Conservation (phyloP, 92 coral and sea anemone genomes). For the Virgularia gustaviana region DNA sequence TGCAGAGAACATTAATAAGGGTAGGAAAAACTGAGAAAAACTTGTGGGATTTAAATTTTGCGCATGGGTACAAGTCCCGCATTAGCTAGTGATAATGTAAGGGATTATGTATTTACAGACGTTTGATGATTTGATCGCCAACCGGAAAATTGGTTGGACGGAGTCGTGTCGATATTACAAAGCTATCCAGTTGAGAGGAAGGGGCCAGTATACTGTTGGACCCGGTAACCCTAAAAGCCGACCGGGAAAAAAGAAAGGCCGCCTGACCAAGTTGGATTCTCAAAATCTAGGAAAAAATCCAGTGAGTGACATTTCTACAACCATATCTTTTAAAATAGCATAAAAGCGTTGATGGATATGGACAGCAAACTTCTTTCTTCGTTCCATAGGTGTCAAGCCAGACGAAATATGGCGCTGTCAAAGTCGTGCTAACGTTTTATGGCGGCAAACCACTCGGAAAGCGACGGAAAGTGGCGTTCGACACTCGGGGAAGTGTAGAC, state of each 20-base stretch:
- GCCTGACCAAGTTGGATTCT: too few relatives aligned
- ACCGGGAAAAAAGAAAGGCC: too few relatives aligned
- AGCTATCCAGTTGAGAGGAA: constrained; percentile 25
- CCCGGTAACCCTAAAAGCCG: too few relatives aligned
- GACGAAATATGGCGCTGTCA: constrained; percentile 33
- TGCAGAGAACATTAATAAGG: constrained; percentile 24
- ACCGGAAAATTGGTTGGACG: constrained; percentile 16
- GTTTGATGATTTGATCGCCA: constrained; percentile 10
- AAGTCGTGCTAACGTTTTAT: constrained; percentile 30
- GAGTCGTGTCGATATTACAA: constrained; percentile 22
- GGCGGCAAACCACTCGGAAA: constrained; percentile 31
- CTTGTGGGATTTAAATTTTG: neutral
- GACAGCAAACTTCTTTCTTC: too few relatives aligned
- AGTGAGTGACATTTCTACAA: too few relatives aligned
- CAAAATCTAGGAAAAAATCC: too few relatives aligned
- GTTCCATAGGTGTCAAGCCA: too few relatives aligned
- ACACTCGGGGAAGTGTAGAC: constrained; percentile 13
- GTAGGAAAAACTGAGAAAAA: neutral
- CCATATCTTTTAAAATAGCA: too few relatives aligned
- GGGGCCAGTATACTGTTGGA: too few relatives aligned
- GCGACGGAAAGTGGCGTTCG: constrained; percentile 19
- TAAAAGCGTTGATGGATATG: too few relatives aligned
- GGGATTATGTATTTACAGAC: neutral
- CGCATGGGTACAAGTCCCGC: neutral
- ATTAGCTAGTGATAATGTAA: too few relatives aligned